Percentiles rank a stretch among this genome's conserved stretches.
phyloP scores from a whole-genome alignment of 2,888 invertebrate genomes.

The Orthosia gracilis region DNA sequence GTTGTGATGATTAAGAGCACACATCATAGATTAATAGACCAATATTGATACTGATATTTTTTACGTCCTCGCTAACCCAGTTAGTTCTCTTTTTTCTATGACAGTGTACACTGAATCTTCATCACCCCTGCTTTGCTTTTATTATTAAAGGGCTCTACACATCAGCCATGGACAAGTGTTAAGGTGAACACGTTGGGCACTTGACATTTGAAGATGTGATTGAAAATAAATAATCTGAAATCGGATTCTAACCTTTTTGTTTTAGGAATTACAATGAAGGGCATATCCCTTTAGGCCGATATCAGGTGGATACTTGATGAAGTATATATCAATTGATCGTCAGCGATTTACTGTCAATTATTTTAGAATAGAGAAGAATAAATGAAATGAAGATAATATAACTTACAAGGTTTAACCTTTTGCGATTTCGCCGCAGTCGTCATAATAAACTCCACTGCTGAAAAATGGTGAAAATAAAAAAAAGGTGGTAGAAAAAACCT shows the following conservation, averaged over 20 bases:
- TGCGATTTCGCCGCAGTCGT: constrained; percentile 78
- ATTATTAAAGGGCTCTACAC: too few species aligned
- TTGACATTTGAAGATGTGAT: background rate
- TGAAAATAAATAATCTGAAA: background rate
- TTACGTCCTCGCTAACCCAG: too few species aligned
- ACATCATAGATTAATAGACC: too few species aligned
- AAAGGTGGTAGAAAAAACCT: constrained; percentile 71
- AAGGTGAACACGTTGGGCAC: background rate
- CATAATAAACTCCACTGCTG: constrained; percentile 72
- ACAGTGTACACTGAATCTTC: too few species aligned
- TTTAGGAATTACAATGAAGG: too few species aligned
- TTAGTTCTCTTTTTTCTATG: too few species aligned
- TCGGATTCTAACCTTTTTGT: background rate
- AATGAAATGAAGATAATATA: background rate
- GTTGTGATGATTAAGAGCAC: too few species aligned
- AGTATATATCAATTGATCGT: constrained; percentile 11
- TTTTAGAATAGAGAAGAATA: background rate
- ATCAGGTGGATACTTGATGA: background rate
- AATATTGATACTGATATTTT: too few species aligned
- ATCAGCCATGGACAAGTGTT: background rate
- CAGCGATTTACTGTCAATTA: constrained; percentile 11
- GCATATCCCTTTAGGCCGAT: background rate
- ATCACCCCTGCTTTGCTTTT: too few species aligned
- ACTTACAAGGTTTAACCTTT: constrained; percentile 85
- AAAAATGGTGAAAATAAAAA: constrained; percentile 59